Evolutionary conservation across 2,797 vertebrate species (phyloP).

Genomic region (Sorex maritimensis): DNA sequence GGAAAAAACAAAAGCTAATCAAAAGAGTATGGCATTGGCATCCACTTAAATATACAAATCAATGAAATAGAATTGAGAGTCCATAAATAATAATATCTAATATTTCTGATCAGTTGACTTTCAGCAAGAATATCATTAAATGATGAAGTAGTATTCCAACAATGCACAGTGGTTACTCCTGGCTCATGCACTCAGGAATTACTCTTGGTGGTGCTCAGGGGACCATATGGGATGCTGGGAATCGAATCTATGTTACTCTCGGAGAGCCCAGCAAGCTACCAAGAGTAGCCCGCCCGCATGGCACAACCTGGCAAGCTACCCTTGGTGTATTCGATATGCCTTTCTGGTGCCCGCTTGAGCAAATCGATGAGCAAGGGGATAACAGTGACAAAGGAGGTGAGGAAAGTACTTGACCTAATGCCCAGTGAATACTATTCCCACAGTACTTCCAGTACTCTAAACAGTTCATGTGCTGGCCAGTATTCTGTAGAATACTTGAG

Average conservation of each 20-base stretch:
- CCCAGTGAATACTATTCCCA: neutral
- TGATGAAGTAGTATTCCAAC: neutral
- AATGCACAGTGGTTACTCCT: too few species aligned
- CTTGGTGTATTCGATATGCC: too few species aligned
- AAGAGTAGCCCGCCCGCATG: too few species aligned
- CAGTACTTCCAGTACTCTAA: neutral
- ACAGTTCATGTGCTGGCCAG: neutral
- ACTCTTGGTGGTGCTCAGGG: too few species aligned
- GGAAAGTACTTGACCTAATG: conserved; percentile 9
- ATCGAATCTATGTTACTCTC: too few species aligned
- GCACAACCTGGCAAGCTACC: too few species aligned
- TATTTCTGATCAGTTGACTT: conserved; percentile 31
- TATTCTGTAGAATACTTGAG: neutral
- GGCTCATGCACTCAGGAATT: too few species aligned
- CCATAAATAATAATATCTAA: conserved; percentile 52
- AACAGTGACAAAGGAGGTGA: neutral
- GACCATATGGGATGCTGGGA: too few species aligned
- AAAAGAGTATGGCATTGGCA: neutral
- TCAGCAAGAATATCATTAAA: conserved; percentile 34
- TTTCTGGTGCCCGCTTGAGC: too few species aligned
- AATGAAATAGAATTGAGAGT: neutral
- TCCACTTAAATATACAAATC: conserved; percentile 1
- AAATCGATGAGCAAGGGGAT: too few species aligned
- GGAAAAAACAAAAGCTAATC: neutral
- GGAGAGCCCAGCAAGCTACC: too few species aligned